phyloP scores from a whole-genome alignment of 2,113 vertebrate genomes.

The Phocoena phocoena region DNA sequence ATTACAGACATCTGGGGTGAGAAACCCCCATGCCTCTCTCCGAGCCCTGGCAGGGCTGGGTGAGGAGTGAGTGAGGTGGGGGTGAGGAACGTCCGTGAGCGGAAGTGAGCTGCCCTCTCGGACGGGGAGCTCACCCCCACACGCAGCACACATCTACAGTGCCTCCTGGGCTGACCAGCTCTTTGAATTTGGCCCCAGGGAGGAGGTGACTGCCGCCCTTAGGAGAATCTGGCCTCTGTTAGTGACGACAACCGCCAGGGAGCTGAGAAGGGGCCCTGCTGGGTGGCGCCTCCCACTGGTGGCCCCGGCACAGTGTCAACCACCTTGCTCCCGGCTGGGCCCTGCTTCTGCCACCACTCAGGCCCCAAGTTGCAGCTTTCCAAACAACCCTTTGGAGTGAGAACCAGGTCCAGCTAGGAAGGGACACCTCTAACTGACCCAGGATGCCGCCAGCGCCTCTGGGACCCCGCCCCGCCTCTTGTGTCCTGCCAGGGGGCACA shows the following conservation, averaged over 20 bases:
- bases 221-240: too few species aligned
- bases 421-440: neutral
- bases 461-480: neutral
- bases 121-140: neutral
- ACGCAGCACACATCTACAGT: rapidly evolving
- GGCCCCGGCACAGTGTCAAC: neutral
- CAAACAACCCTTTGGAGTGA: neutral
- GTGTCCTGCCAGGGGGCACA: too few species aligned
- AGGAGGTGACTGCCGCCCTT: neutral
- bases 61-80: neutral
- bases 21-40: neutral
- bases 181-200: neutral
- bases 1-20: neutral
- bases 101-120: rapidly evolving
- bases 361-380: neutral
- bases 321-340: neutral
- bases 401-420: neutral
- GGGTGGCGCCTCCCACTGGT: neutral
- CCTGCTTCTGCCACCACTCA: rapidly evolving
- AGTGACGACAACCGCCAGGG: neutral
- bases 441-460: neutral
- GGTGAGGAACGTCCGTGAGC: neutral
- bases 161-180: rapidly evolving
- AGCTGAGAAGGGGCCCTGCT: neutral
- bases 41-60: neutral